A percentile compares a stretch with the other conserved stretches of the same genome.
These are phyloP conservation scores for Malaclemys terrapin DNA, from an alignment of 2,113 vertebrate genomes.

Conservation along the genomic window DNA sequence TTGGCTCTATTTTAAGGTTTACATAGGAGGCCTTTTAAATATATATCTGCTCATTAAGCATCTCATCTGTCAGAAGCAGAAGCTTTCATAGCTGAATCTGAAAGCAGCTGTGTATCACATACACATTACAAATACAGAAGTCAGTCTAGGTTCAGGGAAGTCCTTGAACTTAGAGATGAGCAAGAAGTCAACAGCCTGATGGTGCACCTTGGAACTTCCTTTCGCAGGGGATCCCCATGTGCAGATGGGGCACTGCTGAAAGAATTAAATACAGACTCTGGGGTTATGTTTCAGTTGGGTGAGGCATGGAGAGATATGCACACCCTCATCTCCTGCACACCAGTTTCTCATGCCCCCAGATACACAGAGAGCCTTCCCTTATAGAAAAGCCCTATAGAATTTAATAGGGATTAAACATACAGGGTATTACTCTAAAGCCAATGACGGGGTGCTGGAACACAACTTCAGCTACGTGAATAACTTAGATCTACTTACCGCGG, in stretches of 20 bases:
- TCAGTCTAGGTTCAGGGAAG: neutral
- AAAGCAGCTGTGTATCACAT: neutral
- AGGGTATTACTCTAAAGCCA: neutral
- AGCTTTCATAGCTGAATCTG: neutral
- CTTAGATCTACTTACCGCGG: no score
- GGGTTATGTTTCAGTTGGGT: neutral
- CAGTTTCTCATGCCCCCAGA: neutral
- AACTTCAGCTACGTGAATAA: no score
- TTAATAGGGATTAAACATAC: neutral
- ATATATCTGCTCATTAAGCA: neutral
- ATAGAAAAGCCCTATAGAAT: rapidly evolving
- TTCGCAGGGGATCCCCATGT: neutral
- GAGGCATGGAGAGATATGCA: neutral
- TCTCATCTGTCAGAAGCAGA: neutral
- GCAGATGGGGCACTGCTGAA: neutral
- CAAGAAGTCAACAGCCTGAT: neutral
- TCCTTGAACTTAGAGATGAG: neutral
- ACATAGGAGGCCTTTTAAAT: neutral
- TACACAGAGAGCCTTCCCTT: rapidly evolving
- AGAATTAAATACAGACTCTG: neutral
- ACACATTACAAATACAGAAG: neutral
- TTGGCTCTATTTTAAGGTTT: neutral
- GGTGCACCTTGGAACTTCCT: rapidly evolving
- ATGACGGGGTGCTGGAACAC: no score
- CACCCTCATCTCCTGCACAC: neutral